Evolutionary conservation across 2,888 invertebrate species (phyloP).

Genomic region (Acanthosepion esculentum): DNA sequence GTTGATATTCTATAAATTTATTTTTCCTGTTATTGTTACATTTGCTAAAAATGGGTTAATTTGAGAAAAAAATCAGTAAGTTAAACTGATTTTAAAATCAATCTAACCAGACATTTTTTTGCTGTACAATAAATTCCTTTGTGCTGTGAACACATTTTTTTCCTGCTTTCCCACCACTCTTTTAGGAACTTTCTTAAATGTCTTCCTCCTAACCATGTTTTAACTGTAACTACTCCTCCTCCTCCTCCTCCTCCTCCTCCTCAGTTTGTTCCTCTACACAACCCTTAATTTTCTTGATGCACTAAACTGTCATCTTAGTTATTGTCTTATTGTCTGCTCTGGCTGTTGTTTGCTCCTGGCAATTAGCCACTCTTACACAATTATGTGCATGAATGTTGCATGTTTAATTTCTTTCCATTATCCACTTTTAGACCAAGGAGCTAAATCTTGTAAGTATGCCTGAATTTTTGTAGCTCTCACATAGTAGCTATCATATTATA

Average conservation of each 20-base stretch:
- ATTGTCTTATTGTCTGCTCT: too few relatives aligned
- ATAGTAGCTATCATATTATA: conserved; percentile 11
- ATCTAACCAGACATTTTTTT: background rate
- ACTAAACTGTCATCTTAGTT: too few relatives aligned
- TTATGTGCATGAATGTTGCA: conserved; percentile 48
- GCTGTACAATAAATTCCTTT: background rate
- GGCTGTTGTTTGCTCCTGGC: background rate
- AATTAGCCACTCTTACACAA: background rate
- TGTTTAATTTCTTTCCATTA: conserved; percentile 56
- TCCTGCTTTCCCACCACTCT: background rate
- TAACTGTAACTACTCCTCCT: background rate
- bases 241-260: background rate
- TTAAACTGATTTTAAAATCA: too few relatives aligned
- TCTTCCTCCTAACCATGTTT: background rate
- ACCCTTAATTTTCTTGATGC: too few relatives aligned
- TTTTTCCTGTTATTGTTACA: too few relatives aligned
- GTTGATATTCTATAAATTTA: too few relatives aligned
- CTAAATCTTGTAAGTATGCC: conserved; percentile 73
- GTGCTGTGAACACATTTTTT: background rate
- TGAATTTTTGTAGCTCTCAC: conserved; percentile 34
- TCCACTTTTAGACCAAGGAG: conserved; percentile 69
- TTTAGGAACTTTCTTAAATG: background rate
- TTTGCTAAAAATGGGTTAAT: too few relatives aligned
- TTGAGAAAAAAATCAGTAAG: too few relatives aligned
- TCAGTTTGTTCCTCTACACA: too few relatives aligned